A percentile compares a stretch with the other conserved stretches of the same genome.
Evolutionary conservation across 2,797 vertebrate genomes (phyloP).

Genomic region (Pampus argenteus): DNA sequence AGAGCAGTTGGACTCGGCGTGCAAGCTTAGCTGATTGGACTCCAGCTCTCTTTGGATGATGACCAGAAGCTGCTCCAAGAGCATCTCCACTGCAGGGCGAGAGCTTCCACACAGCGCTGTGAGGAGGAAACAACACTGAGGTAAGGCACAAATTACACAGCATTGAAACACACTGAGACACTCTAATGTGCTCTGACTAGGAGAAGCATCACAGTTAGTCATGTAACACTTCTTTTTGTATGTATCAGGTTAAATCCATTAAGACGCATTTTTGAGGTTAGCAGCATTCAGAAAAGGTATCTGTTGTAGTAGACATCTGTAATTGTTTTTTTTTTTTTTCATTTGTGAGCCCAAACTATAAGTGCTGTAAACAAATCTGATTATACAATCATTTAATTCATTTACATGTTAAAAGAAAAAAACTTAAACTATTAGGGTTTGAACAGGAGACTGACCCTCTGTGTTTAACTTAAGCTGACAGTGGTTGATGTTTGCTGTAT

Average conservation of each 20-base stretch:
- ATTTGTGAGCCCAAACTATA: neutral
- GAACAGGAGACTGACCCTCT: neutral
- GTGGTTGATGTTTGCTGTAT: neutral
- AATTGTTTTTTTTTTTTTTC: neutral
- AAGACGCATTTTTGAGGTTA: neutral
- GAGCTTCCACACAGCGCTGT: constrained; percentile 1
- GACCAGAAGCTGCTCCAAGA: constrained; percentile 35
- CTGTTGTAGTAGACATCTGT: neutral
- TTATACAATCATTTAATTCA: neutral
- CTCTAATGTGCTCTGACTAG: neutral
- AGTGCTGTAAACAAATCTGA: neutral
- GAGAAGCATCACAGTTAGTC: neutral
- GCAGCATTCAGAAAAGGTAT: neutral
- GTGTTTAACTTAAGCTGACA: neutral
- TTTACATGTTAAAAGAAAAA: neutral
- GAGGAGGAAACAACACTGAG: constrained; percentile 23
- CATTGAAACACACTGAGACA: neutral
- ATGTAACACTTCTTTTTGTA: neutral
- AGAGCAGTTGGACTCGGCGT: constrained; percentile 47
- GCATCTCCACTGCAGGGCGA: constrained; percentile 34
- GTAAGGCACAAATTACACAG: constrained; percentile 32
- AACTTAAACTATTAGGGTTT: neutral
- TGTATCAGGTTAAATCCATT: neutral
- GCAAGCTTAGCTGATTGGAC: constrained; percentile 70
- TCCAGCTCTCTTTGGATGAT: constrained; percentile 48